Base-by-base conservation (phyloP, 30 jellyfish, hydroid and myxozoan species). In the Clytia hemisphaerica region DNA sequence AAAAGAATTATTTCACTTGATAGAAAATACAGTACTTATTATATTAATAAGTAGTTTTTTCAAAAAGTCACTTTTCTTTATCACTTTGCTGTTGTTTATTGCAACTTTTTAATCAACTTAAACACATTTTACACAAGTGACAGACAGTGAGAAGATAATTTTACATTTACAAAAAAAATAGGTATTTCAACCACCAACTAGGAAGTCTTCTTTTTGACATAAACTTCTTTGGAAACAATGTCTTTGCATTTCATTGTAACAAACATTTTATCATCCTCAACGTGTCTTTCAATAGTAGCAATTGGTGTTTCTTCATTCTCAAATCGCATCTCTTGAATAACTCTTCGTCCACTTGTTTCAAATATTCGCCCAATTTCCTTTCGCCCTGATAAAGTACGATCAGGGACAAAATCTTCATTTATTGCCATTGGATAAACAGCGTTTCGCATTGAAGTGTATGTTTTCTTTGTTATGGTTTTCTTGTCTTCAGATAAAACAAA, bases 261-360 rank as follows among this genome's bases (percentile, higher is more conserved):
- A 51, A 45, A 71, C 5, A 69, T 35, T 33, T 69, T 69, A 3
- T 54, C 71, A 40, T 69, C 81, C 46, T 45, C 31, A 21, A 69
- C 81, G 6, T 50, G 81, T 10, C 33, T 45, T 54, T 46, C 74
- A 48, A 69, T 69, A 5, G 33, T 27, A 6, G 81, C 81, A 45
- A 71, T 71, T 2, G 49, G 32, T 21, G 76, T 28, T 29, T 69
- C 50, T 29, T 69, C 75, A 6, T 48, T 33, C 29, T 45, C 33
- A 45, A 33, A 69, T 27, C 81, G 46, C 81, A 69, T 69, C 49
- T 69, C 81, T 69, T 69, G 81, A 51, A 69, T 69, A 7, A 69
- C 71, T 45, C 31, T 44, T 25, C 71, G 57, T 24, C 77, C 59
- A 46, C 81, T 69, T 18, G 81, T 69, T 50, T 69, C 81, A 28